Evolutionary conservation across 2,113 vertebrate genomes (phyloP), one percentile per base, ranked within the genome.

Genomic region (Nycticorax nycticorax): DNA sequence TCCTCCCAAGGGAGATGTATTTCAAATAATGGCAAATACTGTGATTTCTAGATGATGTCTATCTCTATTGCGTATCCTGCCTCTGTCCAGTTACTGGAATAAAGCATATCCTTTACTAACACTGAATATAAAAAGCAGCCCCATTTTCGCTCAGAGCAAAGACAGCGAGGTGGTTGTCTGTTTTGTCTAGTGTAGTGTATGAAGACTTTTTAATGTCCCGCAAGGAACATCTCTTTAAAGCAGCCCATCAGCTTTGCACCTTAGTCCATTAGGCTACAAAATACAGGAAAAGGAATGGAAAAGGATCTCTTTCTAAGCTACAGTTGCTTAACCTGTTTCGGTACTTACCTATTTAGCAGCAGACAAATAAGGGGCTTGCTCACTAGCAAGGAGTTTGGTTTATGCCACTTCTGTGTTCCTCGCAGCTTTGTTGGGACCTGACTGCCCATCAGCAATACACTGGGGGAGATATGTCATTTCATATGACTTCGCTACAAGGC

Each of bases 401-500:
- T 84, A 53, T 92, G 69, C 64, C 77, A 48, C 66, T 96, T 96
- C 41, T 62, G 50, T 75, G 92, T 93, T 93, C 93, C 52, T 78
- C 64, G 56, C 78, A 80, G 88, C 43, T 88, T 88, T 92, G 85
- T 50, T 89, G 80, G 62, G 68, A 88, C 71, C 68, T 93, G 63
- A 76, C 77, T 81, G 79, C 67, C 86, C 86, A 67, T 75, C 57
- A 84, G 48, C 94, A 96, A 92, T 87, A 50, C 47, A 92, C 71
- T 69, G 72, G 55, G 28, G 63, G 39, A 91, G 73, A 95, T 48
- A 63, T 77, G 62, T 91, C 60, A 71, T 88, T 96, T 93, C 85
- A 82, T 88, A 96, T 90, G 90, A 97, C 93, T 96, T 86, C 93
- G 81, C 89, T 94, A 88, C 93, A 95, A 95, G 93, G 80, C 83